Evolutionary conservation across 2,797 vertebrate genomes (phyloP).

Genomic region (Stomatorhinus walkeri): DNA sequence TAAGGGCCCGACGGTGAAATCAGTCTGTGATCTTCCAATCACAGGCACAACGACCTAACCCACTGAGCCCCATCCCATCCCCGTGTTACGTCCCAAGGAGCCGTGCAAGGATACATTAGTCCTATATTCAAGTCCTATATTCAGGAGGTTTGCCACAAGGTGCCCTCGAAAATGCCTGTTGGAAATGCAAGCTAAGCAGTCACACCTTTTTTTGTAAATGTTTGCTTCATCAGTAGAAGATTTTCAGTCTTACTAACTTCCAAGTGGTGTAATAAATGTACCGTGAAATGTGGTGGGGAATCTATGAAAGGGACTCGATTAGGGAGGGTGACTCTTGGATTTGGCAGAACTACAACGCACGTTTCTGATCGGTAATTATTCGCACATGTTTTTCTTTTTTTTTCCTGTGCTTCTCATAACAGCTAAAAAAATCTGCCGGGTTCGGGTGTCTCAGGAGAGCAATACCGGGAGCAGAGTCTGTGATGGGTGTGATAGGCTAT

Average conservation of each 20-base stretch:
- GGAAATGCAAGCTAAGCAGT: neutral
- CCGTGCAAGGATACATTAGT: neutral
- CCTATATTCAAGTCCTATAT: neutral
- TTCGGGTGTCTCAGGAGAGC: slow-evolving; percentile 21
- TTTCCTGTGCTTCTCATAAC: neutral
- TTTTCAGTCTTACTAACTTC: slow-evolving; percentile 28
- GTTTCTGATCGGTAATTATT: slow-evolving; percentile 25
- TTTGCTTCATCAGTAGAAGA: slow-evolving; percentile 19
- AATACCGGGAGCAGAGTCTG: neutral
- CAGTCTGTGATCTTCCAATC: neutral
- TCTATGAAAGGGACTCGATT: slow-evolving; percentile 20
- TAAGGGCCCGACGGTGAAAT: neutral
- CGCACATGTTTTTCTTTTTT: slow-evolving; percentile 15
- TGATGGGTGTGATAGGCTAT: slow-evolving; percentile 35
- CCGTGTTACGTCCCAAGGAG: neutral
- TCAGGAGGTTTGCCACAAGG: neutral
- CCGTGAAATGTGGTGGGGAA: slow-evolving; percentile 35
- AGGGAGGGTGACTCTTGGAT: slow-evolving; percentile 12
- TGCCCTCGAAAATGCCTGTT: neutral
- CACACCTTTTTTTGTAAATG: slow-evolving; percentile 11
- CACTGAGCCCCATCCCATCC: neutral
- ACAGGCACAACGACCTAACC: neutral
- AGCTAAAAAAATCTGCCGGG: slow-evolving; percentile 29
- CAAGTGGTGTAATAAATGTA: slow-evolving; percentile 24
- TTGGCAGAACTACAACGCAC: slow-evolving; percentile 8